Percentiles rank a stretch among this genome's conserved stretches.
These are phyloP conservation scores for Fregata magnificens DNA, from an alignment of 2,113 vertebrate genomes.

Conservation along the genomic window DNA sequence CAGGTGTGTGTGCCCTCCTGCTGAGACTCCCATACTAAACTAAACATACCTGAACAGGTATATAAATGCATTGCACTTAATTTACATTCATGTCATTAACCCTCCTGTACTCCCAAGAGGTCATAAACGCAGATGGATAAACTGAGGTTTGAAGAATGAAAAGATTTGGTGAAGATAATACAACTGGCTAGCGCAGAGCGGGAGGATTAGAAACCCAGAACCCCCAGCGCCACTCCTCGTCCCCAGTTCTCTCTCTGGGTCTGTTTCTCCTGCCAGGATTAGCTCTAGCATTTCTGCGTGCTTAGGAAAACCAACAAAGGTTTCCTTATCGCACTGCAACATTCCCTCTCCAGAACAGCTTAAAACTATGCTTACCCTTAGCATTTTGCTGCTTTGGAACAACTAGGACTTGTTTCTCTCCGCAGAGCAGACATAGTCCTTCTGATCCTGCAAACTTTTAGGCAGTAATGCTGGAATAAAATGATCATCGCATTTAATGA, in stretches of 20 bases:
- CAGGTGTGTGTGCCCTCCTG: not conserved
- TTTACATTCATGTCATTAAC: not conserved
- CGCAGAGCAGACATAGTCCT: not conserved
- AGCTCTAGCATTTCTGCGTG: not conserved
- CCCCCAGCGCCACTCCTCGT: not conserved
- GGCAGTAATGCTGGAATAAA: not conserved
- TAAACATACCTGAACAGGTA: not conserved
- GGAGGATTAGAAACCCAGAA: not conserved
- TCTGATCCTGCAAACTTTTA: not conserved
- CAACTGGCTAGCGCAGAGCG: not conserved
- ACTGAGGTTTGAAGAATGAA: not conserved
- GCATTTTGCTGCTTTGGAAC: not conserved
- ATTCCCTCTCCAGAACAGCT: not conserved
- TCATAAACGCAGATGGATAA: not conserved
- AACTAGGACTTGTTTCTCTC: not conserved
- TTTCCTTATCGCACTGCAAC: not conserved
- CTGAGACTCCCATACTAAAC: not conserved
- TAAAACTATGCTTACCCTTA: conserved; percentile 19
- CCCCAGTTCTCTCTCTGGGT: not conserved
- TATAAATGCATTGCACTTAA: not conserved
- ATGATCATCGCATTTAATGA: not conserved
- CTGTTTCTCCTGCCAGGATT: not conserved
- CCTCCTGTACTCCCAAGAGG: not conserved
- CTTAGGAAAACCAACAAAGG: conserved; percentile 9
- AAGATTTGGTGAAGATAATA: not conserved